Conservation (phyloP, 2,797 vertebrate species). For the Crenuchus spilurus region DNA sequence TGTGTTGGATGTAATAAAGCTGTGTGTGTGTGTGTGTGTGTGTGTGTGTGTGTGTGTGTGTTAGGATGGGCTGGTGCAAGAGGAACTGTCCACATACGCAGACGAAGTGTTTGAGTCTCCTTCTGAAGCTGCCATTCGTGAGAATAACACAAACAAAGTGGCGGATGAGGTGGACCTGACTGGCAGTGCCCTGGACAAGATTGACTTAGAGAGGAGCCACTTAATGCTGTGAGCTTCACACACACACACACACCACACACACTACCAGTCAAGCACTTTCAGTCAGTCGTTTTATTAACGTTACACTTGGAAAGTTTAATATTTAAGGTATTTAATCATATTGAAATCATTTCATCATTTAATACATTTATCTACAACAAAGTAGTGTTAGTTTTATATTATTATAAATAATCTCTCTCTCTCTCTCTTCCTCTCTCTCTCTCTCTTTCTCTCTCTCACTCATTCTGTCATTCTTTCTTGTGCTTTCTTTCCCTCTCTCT, state of each 20-base stretch:
- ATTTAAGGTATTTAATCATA: background rate
- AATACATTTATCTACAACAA: background rate
- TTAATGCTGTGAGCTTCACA: constrained; percentile 88
- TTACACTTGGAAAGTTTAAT: too few species aligned
- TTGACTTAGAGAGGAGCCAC: constrained; percentile 91
- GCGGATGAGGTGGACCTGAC: constrained; percentile 85
- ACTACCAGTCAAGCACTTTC: too few species aligned
- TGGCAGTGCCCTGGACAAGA: constrained; percentile 88
- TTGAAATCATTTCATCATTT: background rate
- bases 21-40: constrained; percentile 17
- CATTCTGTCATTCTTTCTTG: too few species aligned
- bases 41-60: constrained; percentile 16
- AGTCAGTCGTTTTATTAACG: too few species aligned
- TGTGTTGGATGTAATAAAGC: background rate
- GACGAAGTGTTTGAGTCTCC: constrained; percentile 96
- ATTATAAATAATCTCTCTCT: background rate
- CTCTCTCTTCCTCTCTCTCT: background rate
- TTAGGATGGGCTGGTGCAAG: constrained; percentile 91
- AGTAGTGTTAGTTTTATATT: background rate
- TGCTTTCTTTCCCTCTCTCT: background rate
- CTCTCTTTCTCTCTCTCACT: background rate
- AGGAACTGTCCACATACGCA: constrained; percentile 91
- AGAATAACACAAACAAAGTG: constrained; percentile 73
- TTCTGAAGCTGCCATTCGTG: constrained; percentile 88
- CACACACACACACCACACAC: constrained; percentile 12